Conservation (phyloP, 2,888 invertebrate genomes). For the Zygogramma bicolorata region DNA sequence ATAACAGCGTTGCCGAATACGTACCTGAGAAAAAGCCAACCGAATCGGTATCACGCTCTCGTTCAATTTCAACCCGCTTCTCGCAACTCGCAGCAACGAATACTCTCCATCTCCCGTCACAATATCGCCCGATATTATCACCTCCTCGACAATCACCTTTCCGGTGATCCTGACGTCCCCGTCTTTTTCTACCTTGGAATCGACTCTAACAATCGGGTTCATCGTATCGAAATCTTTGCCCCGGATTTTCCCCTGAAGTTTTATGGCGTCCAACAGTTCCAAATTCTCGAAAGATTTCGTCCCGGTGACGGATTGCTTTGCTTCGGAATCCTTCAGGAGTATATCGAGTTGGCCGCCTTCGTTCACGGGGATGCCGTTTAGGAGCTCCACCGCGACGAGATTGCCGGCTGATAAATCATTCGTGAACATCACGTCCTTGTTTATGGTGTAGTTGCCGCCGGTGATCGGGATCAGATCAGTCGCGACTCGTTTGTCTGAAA, state of each 20-base stretch:
- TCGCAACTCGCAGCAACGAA: constrained; percentile 60
- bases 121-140: constrained; percentile 62
- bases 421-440: constrained; percentile 66
- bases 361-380: constrained; percentile 70
- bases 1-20: background rate
- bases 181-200: constrained; percentile 63
- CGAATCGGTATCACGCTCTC: constrained; percentile 60
- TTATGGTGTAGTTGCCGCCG: constrained; percentile 64
- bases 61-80: constrained; percentile 58
- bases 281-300: constrained; percentile 66
- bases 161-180: constrained; percentile 67
- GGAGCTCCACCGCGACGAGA: constrained; percentile 63
- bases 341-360: constrained; percentile 66
- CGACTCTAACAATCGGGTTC: constrained; percentile 66
- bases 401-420: constrained; percentile 63
- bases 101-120: constrained; percentile 45
- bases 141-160: constrained; percentile 66
- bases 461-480: constrained; percentile 63
- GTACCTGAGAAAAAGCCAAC: constrained; percentile 60
- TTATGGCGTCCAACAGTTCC: constrained; percentile 65
- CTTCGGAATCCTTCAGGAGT: constrained; percentile 63
- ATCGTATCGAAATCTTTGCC: constrained; percentile 65
- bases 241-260: constrained; percentile 66
- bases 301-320: constrained; percentile 66
- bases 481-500: constrained; percentile 50